Percentiles rank a stretch among this genome's conserved stretches.
phyloP scores from a whole-genome alignment of 1,140 invertebrate species.

The Phymastichus coffea region DNA sequence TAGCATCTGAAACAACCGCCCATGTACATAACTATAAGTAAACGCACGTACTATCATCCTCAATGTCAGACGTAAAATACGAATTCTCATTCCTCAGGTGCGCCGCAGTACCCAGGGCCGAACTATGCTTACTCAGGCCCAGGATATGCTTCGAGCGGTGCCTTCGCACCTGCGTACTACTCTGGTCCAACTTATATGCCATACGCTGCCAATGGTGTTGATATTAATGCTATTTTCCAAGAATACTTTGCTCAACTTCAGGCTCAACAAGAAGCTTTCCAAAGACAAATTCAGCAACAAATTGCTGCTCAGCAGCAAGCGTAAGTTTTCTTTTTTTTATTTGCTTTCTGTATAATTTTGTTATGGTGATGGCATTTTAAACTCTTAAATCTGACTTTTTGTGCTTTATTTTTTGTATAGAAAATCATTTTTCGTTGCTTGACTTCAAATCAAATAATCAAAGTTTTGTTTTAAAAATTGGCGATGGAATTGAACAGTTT shows the following conservation, averaged over 20 bases:
- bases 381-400: not conserved
- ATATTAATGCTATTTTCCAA: conserved; percentile 30
- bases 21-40: too few species aligned
- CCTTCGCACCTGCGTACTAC: not conserved
- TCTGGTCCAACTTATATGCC: not conserved
- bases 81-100: not conserved
- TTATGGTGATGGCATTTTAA: not conserved
- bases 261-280: conserved; percentile 28
- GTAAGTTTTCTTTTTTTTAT: conserved; percentile 35
- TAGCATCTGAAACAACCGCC: too few species aligned
- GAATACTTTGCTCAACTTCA: conserved; percentile 31
- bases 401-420: not conserved
- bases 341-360: not conserved
- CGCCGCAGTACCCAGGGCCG: not conserved
- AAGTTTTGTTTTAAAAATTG: too few species aligned
- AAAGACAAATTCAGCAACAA: conserved; percentile 32
- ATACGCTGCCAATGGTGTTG: not conserved
- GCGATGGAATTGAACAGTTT: too few species aligned
- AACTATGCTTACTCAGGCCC: not conserved
- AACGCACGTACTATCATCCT: too few species aligned
- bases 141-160: not conserved
- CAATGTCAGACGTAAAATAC: too few species aligned
- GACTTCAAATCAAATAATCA: too few species aligned
- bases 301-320: conserved; percentile 36
- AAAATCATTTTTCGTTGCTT: too few species aligned